Evolutionary conservation across 2,888 invertebrate genomes (phyloP), one percentile per base, ranked within the genome.

Genomic region (Lasioglossum pauxillum): DNA sequence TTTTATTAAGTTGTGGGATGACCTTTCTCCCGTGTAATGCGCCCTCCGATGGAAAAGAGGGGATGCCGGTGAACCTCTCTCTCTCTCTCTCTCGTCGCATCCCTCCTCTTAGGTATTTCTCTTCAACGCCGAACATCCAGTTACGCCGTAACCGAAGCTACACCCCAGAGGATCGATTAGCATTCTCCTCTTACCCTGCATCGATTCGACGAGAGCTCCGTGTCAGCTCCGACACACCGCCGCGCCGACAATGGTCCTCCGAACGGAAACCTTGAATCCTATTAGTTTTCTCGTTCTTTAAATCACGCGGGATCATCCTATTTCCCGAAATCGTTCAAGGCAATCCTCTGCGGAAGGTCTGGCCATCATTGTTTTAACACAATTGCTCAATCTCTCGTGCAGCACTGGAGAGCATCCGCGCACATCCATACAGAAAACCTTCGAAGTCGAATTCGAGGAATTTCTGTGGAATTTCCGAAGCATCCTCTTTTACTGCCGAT

Each of bases 1-100:
- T 89, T 90, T 90, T 90, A 90, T 90, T 88, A 90, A 71, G 87
- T 83, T 88, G 86, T 89, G 82, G 83, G 87, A 87, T 90, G 89
- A 90, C 89, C 89, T 90, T 90, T 90, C 90, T 86, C 89, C 67
- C 90, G 81, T 90, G 49, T 88, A 85, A 90, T 88, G 86, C 80
- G 87, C 84, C 80, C 78, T 75, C 83, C 53, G 73, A 75, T 84
- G 81, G 84, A 90, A 86, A 88, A 87, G 87, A 84, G 83, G 78
- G 88, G 84, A 77, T 90, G 89, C 89, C 89, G 88, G 88, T 90
- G 89, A 90, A 90, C 88, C 89, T 85, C 89, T 83, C 84, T 84
- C 87, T 76, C 83, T 31, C 31, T 31, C 31, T 31, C 1, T 31
- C 31, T 31, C 31, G 74, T 81, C 83, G 83, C 89, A 80, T 90